Evolutionary conservation across 2,888 invertebrate genomes (phyloP).

Genomic region (Torymus tubicola): DNA sequence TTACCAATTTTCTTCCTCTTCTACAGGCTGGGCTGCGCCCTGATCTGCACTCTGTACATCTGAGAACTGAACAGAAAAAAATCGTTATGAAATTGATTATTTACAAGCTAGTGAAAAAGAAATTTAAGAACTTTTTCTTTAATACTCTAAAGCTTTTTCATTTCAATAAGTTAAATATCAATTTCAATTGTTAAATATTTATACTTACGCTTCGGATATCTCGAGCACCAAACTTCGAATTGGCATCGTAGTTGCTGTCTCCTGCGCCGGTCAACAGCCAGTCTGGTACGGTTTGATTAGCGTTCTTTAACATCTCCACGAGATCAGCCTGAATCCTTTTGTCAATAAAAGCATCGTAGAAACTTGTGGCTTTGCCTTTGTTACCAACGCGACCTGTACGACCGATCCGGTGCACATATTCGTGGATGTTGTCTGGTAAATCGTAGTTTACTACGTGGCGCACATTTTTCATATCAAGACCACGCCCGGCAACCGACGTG

Average conservation of each 20-base stretch:
- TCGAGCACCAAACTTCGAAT: slow-evolving; percentile 82
- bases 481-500: slow-evolving; percentile 95
- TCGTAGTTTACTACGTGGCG: slow-evolving; percentile 95
- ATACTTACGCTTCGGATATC: slow-evolving; percentile 83
- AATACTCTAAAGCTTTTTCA: too few relatives aligned
- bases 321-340: slow-evolving; percentile 81
- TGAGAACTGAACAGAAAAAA: slow-evolving; percentile 37
- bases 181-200: slow-evolving; percentile 1
- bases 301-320: slow-evolving; percentile 86
- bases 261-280: slow-evolving; percentile 77
- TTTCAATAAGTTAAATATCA: background rate
- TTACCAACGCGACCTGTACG: slow-evolving; percentile 96
- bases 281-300: slow-evolving; percentile 88
- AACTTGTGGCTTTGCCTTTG: slow-evolving; percentile 90
- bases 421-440: slow-evolving; percentile 91
- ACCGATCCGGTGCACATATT: slow-evolving; percentile 96
- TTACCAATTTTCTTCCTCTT: slow-evolving; percentile 48
- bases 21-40: slow-evolving; percentile 40
- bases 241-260: slow-evolving; percentile 67
- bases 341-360: slow-evolving; percentile 83
- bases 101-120: too few relatives aligned
- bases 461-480: slow-evolving; percentile 92
- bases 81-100: too few relatives aligned
- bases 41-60: background rate
- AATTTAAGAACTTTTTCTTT: too few relatives aligned